Conservation (phyloP, 2,797 vertebrate genomes). For the Brotogeris chrysoptera region DNA sequence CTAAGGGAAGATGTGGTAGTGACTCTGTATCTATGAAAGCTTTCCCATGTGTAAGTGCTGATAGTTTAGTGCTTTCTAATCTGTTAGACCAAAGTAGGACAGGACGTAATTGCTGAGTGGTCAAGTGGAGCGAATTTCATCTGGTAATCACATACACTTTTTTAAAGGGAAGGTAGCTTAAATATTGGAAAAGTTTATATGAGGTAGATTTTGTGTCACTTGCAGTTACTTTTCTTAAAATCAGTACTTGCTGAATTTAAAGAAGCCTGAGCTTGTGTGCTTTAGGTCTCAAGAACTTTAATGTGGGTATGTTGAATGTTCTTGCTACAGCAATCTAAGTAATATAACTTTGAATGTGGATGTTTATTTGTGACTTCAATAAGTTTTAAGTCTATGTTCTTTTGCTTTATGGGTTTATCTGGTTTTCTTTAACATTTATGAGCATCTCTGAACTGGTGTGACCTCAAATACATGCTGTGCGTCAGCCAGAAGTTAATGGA, state of each 20-base stretch:
- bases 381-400: neutral
- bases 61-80: neutral
- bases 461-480: neutral
- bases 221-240: neutral
- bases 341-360: neutral
- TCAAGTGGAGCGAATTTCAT: neutral
- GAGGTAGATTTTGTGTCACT: neutral
- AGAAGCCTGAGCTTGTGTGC: neutral
- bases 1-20: neutral
- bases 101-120: neutral
- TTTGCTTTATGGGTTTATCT: neutral
- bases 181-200: neutral
- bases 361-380: neutral
- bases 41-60: neutral
- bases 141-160: neutral
- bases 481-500: neutral
- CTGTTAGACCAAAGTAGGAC: neutral
- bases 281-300: neutral
- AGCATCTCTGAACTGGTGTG: neutral
- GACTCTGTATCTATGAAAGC: neutral
- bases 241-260: neutral
- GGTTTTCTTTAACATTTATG: neutral
- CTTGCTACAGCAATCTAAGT: neutral
- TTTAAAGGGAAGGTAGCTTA: neutral
- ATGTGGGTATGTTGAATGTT: neutral